A percentile compares a stretch with the other conserved stretches of the same genome.
Evolutionary conservation across 2,888 invertebrate genomes (phyloP).

Genomic region (Crossocerus cetratus): DNA sequence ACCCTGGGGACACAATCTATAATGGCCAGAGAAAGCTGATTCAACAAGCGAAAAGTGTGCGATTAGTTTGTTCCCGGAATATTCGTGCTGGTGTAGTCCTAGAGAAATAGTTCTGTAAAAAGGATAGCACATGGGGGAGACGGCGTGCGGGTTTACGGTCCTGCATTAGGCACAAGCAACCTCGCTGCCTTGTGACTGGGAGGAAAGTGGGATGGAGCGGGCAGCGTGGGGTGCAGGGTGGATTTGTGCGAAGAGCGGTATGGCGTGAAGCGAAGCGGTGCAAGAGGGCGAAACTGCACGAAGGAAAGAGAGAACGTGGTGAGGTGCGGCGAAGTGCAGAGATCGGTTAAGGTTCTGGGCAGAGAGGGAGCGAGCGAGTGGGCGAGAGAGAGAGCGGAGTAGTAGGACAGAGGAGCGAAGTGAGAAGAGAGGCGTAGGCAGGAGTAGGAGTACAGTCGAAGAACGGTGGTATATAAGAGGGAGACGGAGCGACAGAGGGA

Average conservation of each 20-base stretch:
- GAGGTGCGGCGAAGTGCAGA: constrained; percentile 20
- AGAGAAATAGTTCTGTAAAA: too few relatives aligned
- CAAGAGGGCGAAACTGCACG: constrained; percentile 7
- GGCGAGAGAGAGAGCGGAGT: background rate
- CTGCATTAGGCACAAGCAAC: constrained; percentile 63
- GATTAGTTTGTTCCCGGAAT: too few relatives aligned
- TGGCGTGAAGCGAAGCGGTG: constrained; percentile 35
- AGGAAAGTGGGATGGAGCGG: constrained; percentile 47
- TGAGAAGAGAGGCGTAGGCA: constrained; percentile 10
- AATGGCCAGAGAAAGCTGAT: too few relatives aligned
- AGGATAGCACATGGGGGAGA: background rate
- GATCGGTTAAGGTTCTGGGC: constrained; percentile 3
- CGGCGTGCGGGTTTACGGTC: constrained; percentile 53
- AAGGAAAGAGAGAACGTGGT: constrained; percentile 38
- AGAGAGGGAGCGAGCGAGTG: constrained; percentile 24
- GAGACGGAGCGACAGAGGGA: constrained; percentile 1
- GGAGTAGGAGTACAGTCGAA: constrained; percentile 3
- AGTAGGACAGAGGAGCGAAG: background rate
- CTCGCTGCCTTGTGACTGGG: constrained; percentile 56
- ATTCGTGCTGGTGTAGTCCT: too few relatives aligned
- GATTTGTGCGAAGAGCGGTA: constrained; percentile 21
- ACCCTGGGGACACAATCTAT: too few relatives aligned
- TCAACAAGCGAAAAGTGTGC: too few relatives aligned
- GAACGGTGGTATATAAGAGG: background rate
- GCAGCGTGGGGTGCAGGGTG: background rate